A percentile compares a stretch with the other conserved stretches of the same genome.
These are phyloP conservation scores for Conopomorpha cramerella DNA, from an alignment of 1,140 invertebrate species.

Conservation along the genomic window DNA sequence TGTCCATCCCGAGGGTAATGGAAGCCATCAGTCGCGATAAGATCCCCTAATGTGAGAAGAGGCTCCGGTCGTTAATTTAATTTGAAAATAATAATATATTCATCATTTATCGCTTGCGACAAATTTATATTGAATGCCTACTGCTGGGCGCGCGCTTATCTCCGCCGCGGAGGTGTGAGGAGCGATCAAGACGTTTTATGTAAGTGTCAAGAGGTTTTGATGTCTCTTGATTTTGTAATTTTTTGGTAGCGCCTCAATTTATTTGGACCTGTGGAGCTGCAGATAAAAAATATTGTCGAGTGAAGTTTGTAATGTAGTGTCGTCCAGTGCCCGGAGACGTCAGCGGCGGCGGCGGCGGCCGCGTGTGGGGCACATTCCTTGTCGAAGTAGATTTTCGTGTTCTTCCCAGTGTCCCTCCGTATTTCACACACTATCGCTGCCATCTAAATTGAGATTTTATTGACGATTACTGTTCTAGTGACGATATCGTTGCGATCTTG, in stretches of 20 bases:
- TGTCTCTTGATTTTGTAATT: no score
- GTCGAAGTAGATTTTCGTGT: conserved; percentile 56
- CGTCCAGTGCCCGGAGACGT: neutral
- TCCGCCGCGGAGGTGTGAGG: no score
- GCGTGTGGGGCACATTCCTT: conserved; percentile 45
- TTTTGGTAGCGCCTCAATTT: no score
- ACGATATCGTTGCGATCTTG: conserved; percentile 56
- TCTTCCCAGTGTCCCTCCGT: conserved; percentile 41
- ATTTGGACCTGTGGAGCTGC: no score
- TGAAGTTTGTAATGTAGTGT: no score
- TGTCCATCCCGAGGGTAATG: conserved; percentile 49
- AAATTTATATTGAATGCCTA: conserved; percentile 57
- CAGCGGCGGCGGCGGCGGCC: conserved; percentile 15
- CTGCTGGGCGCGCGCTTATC: conserved; percentile 35
- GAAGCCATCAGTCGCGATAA: conserved; percentile 59
- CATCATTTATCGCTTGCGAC: conserved; percentile 57
- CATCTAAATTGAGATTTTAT: conserved; percentile 62
- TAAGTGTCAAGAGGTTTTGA: no score
- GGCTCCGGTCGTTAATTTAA: conserved; percentile 56
- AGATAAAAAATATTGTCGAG: no score
- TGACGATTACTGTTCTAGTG: conserved; percentile 58
- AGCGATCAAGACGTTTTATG: no score
- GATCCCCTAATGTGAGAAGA: conserved; percentile 57
- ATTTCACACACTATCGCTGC: conserved; percentile 53
- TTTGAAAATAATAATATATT: conserved; percentile 59